A percentile compares a stretch with the other conserved stretches of the same genome.
Conservation (phyloP, 2,888 invertebrate species). For the Hymenopus coronatus region DNA sequence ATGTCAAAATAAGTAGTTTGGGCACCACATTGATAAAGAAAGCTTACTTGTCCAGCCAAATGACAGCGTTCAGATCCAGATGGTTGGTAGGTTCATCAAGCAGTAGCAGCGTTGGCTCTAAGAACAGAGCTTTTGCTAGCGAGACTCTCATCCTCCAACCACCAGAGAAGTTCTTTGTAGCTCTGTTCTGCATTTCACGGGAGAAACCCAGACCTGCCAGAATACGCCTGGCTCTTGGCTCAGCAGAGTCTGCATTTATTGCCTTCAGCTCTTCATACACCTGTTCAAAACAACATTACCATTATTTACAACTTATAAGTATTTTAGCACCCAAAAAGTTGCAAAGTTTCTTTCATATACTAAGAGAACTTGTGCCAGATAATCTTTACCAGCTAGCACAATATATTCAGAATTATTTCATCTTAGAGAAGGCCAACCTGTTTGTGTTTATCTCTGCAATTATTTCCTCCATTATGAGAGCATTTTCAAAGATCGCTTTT, state of each 20-base stretch:
- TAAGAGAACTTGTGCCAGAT: too few species aligned
- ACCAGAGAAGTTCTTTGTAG: conserved; percentile 65
- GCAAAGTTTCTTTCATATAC: too few species aligned
- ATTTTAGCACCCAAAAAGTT: too few species aligned
- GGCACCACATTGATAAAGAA: too few species aligned
- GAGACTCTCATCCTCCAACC: conserved; percentile 72
- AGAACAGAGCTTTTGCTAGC: conserved; percentile 61
- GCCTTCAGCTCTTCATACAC: conserved; percentile 93
- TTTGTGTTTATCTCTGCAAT: too few species aligned
- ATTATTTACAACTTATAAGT: too few species aligned
- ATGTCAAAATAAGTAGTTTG: too few species aligned
- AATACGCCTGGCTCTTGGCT: conserved; percentile 92
- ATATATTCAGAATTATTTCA: too few species aligned
- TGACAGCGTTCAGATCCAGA: conserved; percentile 97
- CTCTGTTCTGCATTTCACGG: conserved; percentile 68
- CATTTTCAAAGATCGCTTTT: too few species aligned
- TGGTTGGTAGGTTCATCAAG: conserved; percentile 69
- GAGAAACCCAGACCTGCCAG: conserved; percentile 95
- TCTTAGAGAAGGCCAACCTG: too few species aligned
- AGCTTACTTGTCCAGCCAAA: conserved; percentile 98
- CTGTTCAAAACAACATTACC: conserved; percentile 43
- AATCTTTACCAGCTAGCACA: too few species aligned
- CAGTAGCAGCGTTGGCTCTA: conserved; percentile 63
- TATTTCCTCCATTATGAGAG: too few species aligned
- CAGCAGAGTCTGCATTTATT: conserved; percentile 97